Percentiles rank a stretch among this genome's conserved stretches.
These are phyloP conservation scores for Falcunculus frontatus DNA, from an alignment of 2,113 vertebrate species.

Conservation along the genomic window DNA sequence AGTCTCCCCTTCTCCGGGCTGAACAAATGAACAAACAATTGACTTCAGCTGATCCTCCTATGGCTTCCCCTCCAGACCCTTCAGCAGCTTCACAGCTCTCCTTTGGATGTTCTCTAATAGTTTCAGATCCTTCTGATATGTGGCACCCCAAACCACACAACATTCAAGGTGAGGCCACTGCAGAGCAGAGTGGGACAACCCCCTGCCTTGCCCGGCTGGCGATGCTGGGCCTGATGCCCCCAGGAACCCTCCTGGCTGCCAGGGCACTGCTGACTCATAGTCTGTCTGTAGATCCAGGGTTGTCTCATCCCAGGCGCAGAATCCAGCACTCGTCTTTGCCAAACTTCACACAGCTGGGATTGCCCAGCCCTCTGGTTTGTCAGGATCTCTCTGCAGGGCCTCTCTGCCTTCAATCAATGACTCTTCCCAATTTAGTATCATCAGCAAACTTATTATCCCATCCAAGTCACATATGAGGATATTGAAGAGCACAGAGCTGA, in stretches of 20 bases:
- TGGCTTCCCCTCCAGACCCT: background rate
- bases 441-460: background rate
- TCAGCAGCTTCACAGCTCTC: background rate
- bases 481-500: background rate
- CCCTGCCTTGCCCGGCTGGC: background rate
- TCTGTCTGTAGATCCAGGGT: background rate
- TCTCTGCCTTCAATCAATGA: background rate
- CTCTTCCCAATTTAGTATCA: background rate
- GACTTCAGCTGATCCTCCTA: background rate
- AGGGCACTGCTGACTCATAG: background rate
- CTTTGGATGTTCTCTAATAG: background rate
- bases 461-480: background rate
- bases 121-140: background rate
- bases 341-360: background rate
- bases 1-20: background rate
- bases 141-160: background rate
- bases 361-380: background rate
- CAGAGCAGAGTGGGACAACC: background rate
- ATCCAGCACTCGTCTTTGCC: background rate
- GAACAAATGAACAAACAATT: background rate
- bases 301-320: background rate
- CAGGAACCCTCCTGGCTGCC: background rate
- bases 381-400: background rate
- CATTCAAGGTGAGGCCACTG: accelerated
- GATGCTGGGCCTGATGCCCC: background rate